Evolutionary conservation across 2,888 invertebrate genomes (phyloP), one percentile per base, ranked within the genome.

Genomic region (Aquatica leii): DNA sequence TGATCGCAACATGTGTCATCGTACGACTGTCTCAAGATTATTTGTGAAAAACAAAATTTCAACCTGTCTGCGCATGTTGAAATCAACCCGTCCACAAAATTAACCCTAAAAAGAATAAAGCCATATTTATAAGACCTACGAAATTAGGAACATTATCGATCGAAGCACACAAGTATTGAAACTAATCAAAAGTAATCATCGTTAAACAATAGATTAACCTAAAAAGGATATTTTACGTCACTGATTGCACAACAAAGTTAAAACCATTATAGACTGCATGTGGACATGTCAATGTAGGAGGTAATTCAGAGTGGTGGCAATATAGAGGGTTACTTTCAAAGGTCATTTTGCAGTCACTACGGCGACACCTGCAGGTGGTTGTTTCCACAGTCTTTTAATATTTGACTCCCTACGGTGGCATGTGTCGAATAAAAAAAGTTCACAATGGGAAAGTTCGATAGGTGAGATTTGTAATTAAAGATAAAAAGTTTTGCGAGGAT

Each of bases 291-390:
- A 59, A 59, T 58, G 62, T 52, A 55, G 56, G 57, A 66, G 66
- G 62, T 66, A 62, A 65, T 56, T 57, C 59, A 17, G 57, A 43
- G 14, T 43, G 43, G 54, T 53, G 57, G 37, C 55, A 49, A 48
- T 55, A 43, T 50, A 41, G 37, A 49, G 59, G 49, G 58, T 51
- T 35, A 43, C 48, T 62, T 73, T 72, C 71, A 74, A 72, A 75
- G 74, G 73, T 74, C 74, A 73, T 68, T 69, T 68, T 59, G 69
- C 66, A 73, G 71, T 62, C 71, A 68, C 66, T 65, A 60, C 64
- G 72, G 67, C 71, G 73, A 69, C 73, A 70, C 61, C 68, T 69
- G 72, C 75, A 76, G 73, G 74, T 75, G 76, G 73, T 66, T 71
- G 57, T 73, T 71, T 69, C 66, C 69, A 71, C 68, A 67, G 59